Evolutionary conservation across 2,888 invertebrate species (phyloP), one percentile per base, ranked within the genome.

Genomic region (Oligia strigilis): DNA sequence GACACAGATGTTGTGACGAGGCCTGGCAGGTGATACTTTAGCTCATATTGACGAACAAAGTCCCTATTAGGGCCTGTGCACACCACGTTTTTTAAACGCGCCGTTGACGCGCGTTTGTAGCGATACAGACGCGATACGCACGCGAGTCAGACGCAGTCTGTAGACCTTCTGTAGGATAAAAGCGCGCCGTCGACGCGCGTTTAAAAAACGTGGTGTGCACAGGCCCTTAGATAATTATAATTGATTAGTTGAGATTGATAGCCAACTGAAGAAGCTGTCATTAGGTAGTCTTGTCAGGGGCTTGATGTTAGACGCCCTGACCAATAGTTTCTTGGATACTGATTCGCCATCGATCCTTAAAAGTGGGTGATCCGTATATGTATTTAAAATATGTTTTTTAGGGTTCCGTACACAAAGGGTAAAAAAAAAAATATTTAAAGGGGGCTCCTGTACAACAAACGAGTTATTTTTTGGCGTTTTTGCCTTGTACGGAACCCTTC

Each of bases 1-100:
- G 2, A 85, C 72, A 87, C 8, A 55, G 0, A 77, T 52, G n/a
- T 36, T 13, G 40, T n/a, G 75, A 73, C 67, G 75, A 85, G 75
- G 73, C 64, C 72, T 77, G 23, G 36, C 13, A 79, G 55, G 84
- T 72, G 72, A 60, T 23, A 40, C 17, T 17, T 52, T 17, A 55
- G 76, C 40, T 75, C 29, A 49, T 23, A 19, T 36, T 43, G 23
- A 65, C 65, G 13, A 13, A 23, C 2, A 60, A 60, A 13, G 4
- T n/a, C 58, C 1, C 1, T 40, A 40, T 36, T 65, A 29, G 29
- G 29, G 29, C 29, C 29, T 29, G 29, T 29, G 29, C 29, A 29
- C 29, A 29, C 29, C 1, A 29, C 29, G 29, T 29, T 29, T 29
- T 29, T 29, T 29, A 29, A 29, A 29, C 29, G 29, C 29, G 29